Evolutionary conservation across 2,888 invertebrate genomes (phyloP), one percentile per base, ranked within the genome.

Genomic region (Xylota sylvarum): DNA sequence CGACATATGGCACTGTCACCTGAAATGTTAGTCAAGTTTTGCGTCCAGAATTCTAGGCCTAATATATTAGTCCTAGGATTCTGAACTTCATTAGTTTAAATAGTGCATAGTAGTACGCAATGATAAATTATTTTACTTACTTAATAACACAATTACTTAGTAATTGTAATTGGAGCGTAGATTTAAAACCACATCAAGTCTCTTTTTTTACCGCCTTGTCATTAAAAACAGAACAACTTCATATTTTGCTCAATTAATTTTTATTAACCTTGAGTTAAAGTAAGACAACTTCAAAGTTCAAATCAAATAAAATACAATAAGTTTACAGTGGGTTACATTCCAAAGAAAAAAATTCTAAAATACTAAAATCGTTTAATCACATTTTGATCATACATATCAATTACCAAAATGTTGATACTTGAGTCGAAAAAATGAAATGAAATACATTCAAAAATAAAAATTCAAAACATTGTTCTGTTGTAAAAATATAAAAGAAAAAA

Each of bases 211-310:
- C 32, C 32, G 32, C 32, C 6, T 4, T 40, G 5, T 10, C 1
- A 5, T 35, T 58, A 37, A 7, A 35, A 19, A 43, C 43, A 55
- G 30, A 27, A 17, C 6, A 30, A 14, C 4, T 43, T 19, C n/a
- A 43, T 17, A n/a, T 64, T 6, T 55, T 65, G 64, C 35, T 55
- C 14, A 35, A 56, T 43, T 55, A 35, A 74, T 35, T 74, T 74
- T 74, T 74, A 74, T 74, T 74, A 74, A 32, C 43, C 10, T 64
- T 64, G 12, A 64, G 64, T 32, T 52, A 56, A 40, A 35, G 23
- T 64, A 43, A 46, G 60, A 56, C 19, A 74, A 74, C n/a, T 74
- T 74, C 14, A 46, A 55, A 46, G 19, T 64, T 23, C 6, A 73
- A 73, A 62, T 64, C 4, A 73, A 50, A 35, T 7, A 43, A 72